Base-by-base conservation (phyloP, 2,888 invertebrate genomes). In the Thereva nobilitata region DNA sequence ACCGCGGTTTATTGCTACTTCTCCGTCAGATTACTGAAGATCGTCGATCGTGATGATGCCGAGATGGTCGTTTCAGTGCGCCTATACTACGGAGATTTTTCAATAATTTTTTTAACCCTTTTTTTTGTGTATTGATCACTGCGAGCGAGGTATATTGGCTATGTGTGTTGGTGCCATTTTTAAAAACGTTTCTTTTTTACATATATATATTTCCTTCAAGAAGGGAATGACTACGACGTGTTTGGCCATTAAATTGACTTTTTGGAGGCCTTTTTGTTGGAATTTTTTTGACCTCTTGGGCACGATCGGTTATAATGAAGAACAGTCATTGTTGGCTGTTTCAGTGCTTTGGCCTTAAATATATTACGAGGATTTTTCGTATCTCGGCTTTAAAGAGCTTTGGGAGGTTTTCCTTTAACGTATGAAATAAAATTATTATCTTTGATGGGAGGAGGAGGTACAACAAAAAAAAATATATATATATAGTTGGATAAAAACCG, bases 141-240 rank as follows among this genome's bases (percentile, higher is more conserved):
- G 56, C 10, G 10, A 6, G 6, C 5, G 12, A 5, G 44, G 34
- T 34, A 23, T 23, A 23, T 23, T 23, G 23, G 10, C 6, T 12
- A n/a, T 41, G 10, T 42, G 42, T 10, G 42, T 42, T 56, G 34
- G 42, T 34, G 56, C 42, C 7, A 10, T 45, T 50, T 47, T 23
- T 23, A 23, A 23, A 12, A 10, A 56, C 5, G 57, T 8, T 47
- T 44, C 12, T 59, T 56, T 59, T 59, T 23, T 23, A 23, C 2
- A 23, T 59, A 57, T 45, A 35, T 35, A 35, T 57, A n/a, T 57
- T 47, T 59, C 47, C 47, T 45, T 47, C 10, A 37, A 12, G 10
- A 42, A 35, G 35, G 44, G 45, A 56, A 45, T 38, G 57, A 57
- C 38, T 57, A 57, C 47, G 47, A 59, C 8, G 47, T 47, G 34